Evolutionary conservation across 2,888 invertebrate species (phyloP).

Genomic region (Trichopoda pennipes): DNA sequence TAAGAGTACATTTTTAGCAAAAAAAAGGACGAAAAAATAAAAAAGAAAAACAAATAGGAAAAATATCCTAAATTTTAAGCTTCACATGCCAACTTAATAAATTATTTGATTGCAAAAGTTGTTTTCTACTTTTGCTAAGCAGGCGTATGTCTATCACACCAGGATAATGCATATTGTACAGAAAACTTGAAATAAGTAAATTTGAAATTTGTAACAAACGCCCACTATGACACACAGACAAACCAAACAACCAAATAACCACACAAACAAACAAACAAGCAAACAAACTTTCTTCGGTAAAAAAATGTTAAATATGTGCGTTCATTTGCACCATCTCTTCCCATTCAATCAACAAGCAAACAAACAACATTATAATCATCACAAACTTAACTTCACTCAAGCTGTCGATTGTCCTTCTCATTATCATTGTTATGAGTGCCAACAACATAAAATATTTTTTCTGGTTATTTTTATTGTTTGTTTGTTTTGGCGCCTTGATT

Average conservation of each 20-base stretch:
- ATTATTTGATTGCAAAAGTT: slow-evolving; percentile 73
- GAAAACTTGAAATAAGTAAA: background rate
- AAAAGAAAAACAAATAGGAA: background rate
- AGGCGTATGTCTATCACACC: background rate
- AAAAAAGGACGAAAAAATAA: background rate
- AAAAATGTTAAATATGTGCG: too few relatives aligned
- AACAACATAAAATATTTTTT: slow-evolving; percentile 22
- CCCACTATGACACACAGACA: background rate
- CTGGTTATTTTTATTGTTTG: too few relatives aligned
- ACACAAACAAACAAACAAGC: background rate
- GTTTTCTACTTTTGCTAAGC: slow-evolving; percentile 25
- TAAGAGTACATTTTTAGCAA: slow-evolving; percentile 3
- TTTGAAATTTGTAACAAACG: slow-evolving; percentile 4
- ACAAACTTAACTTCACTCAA: background rate
- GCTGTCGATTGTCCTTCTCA: background rate
- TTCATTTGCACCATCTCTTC: too few relatives aligned
- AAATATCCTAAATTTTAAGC: slow-evolving; percentile 62
- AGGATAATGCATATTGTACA: background rate
- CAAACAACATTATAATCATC: slow-evolving; percentile 36
- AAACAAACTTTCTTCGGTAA: background rate
- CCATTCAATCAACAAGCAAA: slow-evolving; percentile 16
- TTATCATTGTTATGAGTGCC: slow-evolving; percentile 35
- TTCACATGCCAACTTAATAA: slow-evolving; percentile 66
- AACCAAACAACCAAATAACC: background rate
- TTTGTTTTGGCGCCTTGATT: too few relatives aligned